A percentile compares a stretch with the other conserved stretches of the same genome.
These are phyloP conservation scores for Psephotus haematonotus DNA, from an alignment of 2,113 vertebrate species.

Conservation along the genomic window DNA sequence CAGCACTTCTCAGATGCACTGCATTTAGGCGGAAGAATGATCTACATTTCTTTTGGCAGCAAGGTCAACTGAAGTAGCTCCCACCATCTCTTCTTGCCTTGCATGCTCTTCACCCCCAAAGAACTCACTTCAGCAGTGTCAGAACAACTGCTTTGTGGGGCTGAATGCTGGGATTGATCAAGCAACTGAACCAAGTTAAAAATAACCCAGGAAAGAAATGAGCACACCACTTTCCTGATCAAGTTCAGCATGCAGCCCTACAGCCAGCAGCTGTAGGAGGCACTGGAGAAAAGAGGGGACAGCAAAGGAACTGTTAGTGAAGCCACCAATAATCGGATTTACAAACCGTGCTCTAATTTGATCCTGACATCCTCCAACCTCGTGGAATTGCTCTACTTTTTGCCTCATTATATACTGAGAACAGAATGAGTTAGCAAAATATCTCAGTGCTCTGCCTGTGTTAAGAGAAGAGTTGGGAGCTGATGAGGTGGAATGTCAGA, in stretches of 20 bases:
- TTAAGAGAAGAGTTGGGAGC: not conserved
- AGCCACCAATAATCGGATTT: not conserved
- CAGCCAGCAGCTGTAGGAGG: not conserved
- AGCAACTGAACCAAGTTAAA: slow-evolving; percentile 1
- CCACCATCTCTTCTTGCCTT: not conserved
- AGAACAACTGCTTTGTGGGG: not conserved
- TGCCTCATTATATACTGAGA: not conserved
- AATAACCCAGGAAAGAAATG: not conserved
- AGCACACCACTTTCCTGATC: not conserved
- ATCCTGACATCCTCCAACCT: not conserved
- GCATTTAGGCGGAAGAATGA: not conserved
- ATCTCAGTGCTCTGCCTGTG: not conserved
- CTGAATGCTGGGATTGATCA: not conserved
- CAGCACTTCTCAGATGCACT: not conserved
- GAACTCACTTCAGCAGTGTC: not conserved
- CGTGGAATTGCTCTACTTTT: not conserved
- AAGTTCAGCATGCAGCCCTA: not conserved
- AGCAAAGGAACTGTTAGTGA: not conserved
- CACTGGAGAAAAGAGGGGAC: not conserved
- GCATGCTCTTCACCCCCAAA: not conserved
- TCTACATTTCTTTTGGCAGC: not conserved
- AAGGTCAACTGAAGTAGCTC: not conserved
- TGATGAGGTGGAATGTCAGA: not conserved
- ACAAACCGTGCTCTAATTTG: not conserved
- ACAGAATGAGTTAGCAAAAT: not conserved